Conservation (phyloP, 2,113 vertebrate genomes). For the Python bivittatus region DNA sequence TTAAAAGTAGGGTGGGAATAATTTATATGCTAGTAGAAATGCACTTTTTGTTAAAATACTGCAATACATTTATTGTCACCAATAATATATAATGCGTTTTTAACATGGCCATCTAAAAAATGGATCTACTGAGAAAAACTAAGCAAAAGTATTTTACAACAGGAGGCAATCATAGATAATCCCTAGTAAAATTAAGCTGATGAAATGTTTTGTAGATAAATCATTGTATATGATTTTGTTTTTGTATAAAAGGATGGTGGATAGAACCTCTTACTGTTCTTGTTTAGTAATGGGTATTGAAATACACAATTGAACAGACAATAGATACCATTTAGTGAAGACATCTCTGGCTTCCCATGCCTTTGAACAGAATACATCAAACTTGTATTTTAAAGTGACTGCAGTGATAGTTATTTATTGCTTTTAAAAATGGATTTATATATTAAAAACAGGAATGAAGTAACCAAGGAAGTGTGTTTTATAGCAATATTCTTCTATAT, state of each 20-base stretch:
- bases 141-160: slow-evolving; percentile 10
- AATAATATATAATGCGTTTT: neutral
- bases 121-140: neutral
- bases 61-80: neutral
- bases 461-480: slow-evolving; percentile 15
- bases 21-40: neutral
- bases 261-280: neutral
- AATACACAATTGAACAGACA: neutral
- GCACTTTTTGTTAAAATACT: slow-evolving; percentile 4
- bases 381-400: neutral
- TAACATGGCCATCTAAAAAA: neutral
- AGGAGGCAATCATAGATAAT: neutral
- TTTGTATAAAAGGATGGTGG: slow-evolving; percentile 12
- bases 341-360: slow-evolving; percentile 29
- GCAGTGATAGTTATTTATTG: slow-evolving; percentile 1
- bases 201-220: neutral
- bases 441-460: slow-evolving; percentile 5
- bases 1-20: slow-evolving; percentile 14
- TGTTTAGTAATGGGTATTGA: slow-evolving; percentile 3
- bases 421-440: slow-evolving; percentile 15
- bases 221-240: slow-evolving; percentile 8
- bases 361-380: neutral
- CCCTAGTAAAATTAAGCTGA: neutral
- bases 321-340: neutral
- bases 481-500: slow-evolving; percentile 26